Base-by-base conservation (phyloP, 2,113 vertebrate genomes). In the Castor canadensis region DNA sequence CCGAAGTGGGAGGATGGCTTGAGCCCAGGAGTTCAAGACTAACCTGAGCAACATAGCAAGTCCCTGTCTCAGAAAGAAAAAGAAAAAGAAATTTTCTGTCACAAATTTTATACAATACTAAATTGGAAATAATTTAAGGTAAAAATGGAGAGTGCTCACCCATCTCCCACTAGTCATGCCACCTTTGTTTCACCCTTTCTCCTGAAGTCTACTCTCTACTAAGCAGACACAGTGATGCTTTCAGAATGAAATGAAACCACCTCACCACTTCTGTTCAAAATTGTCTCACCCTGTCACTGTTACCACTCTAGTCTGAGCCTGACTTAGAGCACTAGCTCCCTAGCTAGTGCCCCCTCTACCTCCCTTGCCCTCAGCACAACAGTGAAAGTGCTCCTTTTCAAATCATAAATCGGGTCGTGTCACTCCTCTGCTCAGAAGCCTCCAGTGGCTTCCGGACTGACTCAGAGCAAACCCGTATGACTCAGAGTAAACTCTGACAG, bases 401-500 rank as follows among this genome's bases (percentile, higher is more conserved):
- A 49, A 75, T 38, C 76, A 72, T 80, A 93, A 96, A 89, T 89
- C 15, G 3, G 56, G 92, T 93, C 71, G 2, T 47, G 40, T 43
- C 75, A 80, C 40, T 95, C 71, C 71, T 54, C 89, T 72, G 38
- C 82, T 77, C 69, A 67, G 87, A 89, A 92, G 32, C 56, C 87
- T 95, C 71, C 52, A 54, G 87, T 71, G 72, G 96, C 92, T 97
- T 95, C 85, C 66, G 0, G 2, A 92, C 82, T 97, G 96, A 96
- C 92, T 96, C 96, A 96, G 66, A 96, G 76, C 26, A 89, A 93
- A 47, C 66, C 40, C 62, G 38, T 30, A 90, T 95, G 94, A 97
- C 89, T 97, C 95, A 96, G 66, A 92, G 73, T 30, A 47, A 87
- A 92, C 56, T 85, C 72, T 87, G 66, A 90, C 32, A 12, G 4